Conservation (phyloP, 1,140 invertebrate species). For the Drepana arcuata region DNA sequence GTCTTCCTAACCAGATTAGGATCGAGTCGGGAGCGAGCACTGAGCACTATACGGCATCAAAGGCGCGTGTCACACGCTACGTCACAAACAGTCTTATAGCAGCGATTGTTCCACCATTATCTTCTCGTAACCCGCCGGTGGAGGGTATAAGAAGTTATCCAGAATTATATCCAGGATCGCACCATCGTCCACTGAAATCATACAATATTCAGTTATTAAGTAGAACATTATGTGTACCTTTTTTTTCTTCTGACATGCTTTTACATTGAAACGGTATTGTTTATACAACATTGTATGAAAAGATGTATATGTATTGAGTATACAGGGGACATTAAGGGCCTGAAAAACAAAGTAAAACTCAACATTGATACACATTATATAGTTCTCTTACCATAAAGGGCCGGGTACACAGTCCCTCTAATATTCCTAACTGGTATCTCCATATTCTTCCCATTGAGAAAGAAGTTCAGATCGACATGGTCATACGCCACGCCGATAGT, state of each 20-base stretch:
- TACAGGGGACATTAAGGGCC: background rate
- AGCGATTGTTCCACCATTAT: slow-evolving; percentile 98
- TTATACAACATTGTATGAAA: no score
- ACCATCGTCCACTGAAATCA: slow-evolving; percentile 93
- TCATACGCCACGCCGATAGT: slow-evolving; percentile 96
- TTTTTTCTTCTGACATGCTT: no score
- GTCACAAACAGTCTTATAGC: no score
- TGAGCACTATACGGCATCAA: no score
- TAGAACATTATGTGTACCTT: slow-evolving; percentile 1
- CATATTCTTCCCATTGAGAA: slow-evolving; percentile 91
- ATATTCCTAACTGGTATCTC: slow-evolving; percentile 90
- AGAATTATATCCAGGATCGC: slow-evolving; percentile 96
- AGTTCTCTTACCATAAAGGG: slow-evolving; percentile 95
- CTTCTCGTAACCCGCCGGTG: slow-evolving; percentile 93
- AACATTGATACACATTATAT: no score
- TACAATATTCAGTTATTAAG: slow-evolving; percentile 2
- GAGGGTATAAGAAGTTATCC: slow-evolving; percentile 87
- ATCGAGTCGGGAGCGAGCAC: no score
- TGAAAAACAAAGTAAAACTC: no score
- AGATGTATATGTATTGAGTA: no score
- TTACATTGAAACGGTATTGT: no score
- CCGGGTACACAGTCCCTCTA: slow-evolving; percentile 92
- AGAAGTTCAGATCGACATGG: slow-evolving; percentile 97
- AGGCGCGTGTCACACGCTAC: no score
- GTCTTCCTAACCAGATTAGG: no score